A percentile compares a stretch with the other conserved stretches of the same genome.
phyloP scores from a whole-genome alignment of 2,888 invertebrate species.

The Nasonovia ribisnigri region DNA sequence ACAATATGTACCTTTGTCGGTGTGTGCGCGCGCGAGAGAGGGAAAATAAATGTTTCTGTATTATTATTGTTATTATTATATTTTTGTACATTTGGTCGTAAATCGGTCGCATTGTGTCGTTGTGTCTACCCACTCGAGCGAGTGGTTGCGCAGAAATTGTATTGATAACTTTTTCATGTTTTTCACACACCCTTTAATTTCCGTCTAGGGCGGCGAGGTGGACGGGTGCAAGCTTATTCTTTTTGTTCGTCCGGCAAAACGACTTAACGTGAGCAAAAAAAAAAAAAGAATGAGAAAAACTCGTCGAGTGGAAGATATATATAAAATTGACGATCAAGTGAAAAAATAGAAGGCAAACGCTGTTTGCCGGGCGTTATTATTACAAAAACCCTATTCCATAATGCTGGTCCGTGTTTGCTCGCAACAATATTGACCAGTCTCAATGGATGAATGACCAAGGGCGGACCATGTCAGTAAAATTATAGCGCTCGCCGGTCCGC shows the following conservation, averaged over 20 bases:
- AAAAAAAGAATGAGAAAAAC: not conserved
- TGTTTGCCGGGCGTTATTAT: not conserved
- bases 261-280: too few species aligned
- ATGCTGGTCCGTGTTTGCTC: not conserved
- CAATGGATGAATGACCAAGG: not conserved
- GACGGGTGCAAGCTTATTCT: not conserved
- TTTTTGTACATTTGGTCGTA: not conserved
- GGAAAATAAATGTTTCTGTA: not conserved
- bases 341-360: not conserved
- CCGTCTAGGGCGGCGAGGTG: not conserved
- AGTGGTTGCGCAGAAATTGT: conserved; percentile 3
- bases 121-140: not conserved
- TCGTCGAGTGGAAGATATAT: not conserved
- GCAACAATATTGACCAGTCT: not conserved
- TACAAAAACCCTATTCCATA: not conserved
- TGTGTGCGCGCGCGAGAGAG: not conserved
- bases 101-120: not conserved
- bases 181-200: conserved; percentile 1
- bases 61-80: conserved; percentile 2
- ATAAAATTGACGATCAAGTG: not conserved
- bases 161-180: not conserved
- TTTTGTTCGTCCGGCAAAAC: conserved; percentile 5
- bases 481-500: not conserved
- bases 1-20: not conserved
- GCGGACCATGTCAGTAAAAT: not conserved